Conservation (phyloP, 2,888 invertebrate genomes). For the Sussaba pulchella region DNA sequence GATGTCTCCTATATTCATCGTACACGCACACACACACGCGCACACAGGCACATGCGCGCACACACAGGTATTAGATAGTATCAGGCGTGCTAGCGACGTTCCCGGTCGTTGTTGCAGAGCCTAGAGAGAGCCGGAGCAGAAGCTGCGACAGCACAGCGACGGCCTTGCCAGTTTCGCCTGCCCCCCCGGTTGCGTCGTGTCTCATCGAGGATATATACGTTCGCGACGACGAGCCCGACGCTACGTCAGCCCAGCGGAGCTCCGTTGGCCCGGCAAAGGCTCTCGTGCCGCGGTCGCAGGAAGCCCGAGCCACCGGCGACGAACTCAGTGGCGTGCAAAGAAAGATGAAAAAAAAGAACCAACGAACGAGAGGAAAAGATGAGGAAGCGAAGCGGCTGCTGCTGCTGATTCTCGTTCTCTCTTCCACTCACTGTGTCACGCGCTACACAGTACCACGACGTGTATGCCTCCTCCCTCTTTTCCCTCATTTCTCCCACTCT, state of each 20-base stretch:
- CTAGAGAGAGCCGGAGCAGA: not conserved
- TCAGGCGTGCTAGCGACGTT: constrained; percentile 16
- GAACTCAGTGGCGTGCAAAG: constrained; percentile 46
- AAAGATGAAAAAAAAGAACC: constrained; percentile 13
- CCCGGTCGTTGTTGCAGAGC: too few species aligned
- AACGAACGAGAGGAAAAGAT: not conserved
- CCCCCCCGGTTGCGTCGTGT: constrained; percentile 61
- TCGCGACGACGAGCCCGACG: constrained; percentile 55
- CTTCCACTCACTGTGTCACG: constrained; percentile 17
- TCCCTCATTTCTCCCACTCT: constrained; percentile 7
- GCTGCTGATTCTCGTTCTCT: not conserved
- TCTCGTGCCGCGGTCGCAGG: constrained; percentile 8
- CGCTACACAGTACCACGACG: not conserved
- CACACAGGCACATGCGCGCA: too few species aligned
- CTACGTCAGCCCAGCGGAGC: constrained; percentile 28
- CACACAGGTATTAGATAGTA: not conserved
- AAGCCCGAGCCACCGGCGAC: constrained; percentile 27
- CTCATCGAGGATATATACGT: constrained; percentile 57
- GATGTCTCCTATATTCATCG: not conserved
- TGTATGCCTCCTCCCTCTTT: not conserved
- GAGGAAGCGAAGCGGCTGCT: constrained; percentile 43
- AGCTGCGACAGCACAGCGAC: constrained; percentile 49
- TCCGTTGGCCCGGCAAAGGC: constrained; percentile 41
- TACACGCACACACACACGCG: not conserved
- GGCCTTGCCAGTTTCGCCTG: constrained; percentile 77